Evolutionary conservation across 2,888 invertebrate genomes (phyloP).

Genomic region (Oscheius sp.): DNA sequence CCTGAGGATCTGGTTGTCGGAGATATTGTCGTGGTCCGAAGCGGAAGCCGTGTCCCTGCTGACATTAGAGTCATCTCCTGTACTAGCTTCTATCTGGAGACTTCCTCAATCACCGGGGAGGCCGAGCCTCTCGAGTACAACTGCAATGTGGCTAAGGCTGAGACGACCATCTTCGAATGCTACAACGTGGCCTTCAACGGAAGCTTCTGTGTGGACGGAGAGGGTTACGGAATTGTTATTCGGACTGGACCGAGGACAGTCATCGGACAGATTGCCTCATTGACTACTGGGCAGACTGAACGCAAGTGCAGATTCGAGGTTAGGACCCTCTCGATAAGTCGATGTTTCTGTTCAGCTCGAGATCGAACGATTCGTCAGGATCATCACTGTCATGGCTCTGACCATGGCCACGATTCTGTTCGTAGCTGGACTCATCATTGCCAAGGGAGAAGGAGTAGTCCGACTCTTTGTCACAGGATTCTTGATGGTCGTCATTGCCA

Average conservation of each 20-base stretch:
- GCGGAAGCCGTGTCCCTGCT: slow-evolving; percentile 64
- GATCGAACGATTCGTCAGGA: slow-evolving; percentile 60
- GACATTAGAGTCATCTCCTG: slow-evolving; percentile 59
- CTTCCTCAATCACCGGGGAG: slow-evolving; percentile 67
- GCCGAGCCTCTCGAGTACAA: slow-evolving; percentile 65
- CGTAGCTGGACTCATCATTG: slow-evolving; percentile 53
- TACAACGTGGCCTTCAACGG: slow-evolving; percentile 62
- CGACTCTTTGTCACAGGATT: slow-evolving; percentile 63
- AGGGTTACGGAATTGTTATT: slow-evolving; percentile 65
- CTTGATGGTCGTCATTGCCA: slow-evolving; percentile 62
- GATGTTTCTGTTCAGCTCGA: slow-evolving; percentile 39
- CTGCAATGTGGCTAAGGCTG: slow-evolving; percentile 47
- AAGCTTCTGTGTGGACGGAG: slow-evolving; percentile 67
- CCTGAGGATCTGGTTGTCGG: slow-evolving; percentile 65
- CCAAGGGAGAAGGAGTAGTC: slow-evolving; percentile 51
- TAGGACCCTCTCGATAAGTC: too few relatives aligned
- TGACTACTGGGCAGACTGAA: slow-evolving; percentile 54
- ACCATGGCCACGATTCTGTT: slow-evolving; percentile 61
- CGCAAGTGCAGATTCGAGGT: slow-evolving; percentile 56
- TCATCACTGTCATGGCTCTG: slow-evolving; percentile 63
- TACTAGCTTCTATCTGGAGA: slow-evolving; percentile 63
- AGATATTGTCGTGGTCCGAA: slow-evolving; percentile 62
- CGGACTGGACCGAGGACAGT: slow-evolving; percentile 60
- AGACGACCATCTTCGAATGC: slow-evolving; percentile 51
- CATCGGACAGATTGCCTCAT: slow-evolving; percentile 60